These are phyloP conservation scores for Melangyna quadrimaculata DNA, from an alignment of 2,888 invertebrate species.

Conservation along the genomic window DNA sequence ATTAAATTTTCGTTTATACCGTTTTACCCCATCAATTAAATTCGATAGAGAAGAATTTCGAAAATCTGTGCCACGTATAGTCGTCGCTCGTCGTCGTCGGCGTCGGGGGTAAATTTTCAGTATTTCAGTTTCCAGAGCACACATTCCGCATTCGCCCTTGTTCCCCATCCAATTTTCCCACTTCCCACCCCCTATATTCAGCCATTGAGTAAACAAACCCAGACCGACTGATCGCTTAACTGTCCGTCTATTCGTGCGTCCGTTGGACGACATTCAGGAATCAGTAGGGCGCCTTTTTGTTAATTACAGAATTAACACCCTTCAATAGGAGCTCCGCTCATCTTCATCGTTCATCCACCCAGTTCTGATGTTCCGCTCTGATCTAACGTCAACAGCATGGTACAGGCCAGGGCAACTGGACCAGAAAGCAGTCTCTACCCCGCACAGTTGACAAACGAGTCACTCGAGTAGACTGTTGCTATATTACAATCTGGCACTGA, in stretches of 20 bases:
- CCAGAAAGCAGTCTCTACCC: slow-evolving; percentile 60
- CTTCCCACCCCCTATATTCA: neutral
- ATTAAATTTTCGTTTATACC: slow-evolving; percentile 70
- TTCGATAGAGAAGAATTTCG: slow-evolving; percentile 69
- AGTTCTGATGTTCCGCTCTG: neutral
- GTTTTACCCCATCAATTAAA: slow-evolving; percentile 70
- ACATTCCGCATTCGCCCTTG: slow-evolving; percentile 12
- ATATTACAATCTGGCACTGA: slow-evolving; percentile 65
- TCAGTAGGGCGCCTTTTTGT: slow-evolving; percentile 70
- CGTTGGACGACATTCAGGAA: slow-evolving; percentile 54
- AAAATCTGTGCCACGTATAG: slow-evolving; percentile 69
- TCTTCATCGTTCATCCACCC: neutral
- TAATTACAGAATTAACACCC: slow-evolving; percentile 70
- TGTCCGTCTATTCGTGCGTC: slow-evolving; percentile 2
- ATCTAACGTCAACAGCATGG: slow-evolving; percentile 61
- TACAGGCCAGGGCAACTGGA: slow-evolving; percentile 44
- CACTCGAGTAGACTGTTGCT: slow-evolving; percentile 59
- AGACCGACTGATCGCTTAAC: neutral
- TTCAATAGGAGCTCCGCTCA: slow-evolving; percentile 45
- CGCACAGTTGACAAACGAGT: slow-evolving; percentile 69
- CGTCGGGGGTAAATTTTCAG: slow-evolving; percentile 43
- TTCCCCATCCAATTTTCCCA: neutral
- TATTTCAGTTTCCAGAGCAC: slow-evolving; percentile 22
- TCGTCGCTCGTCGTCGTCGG: neutral
- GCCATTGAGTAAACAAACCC: neutral